Evolutionary conservation across 2,113 vertebrate species (phyloP), one percentile per base, ranked within the genome.

Genomic region (Brachyhypopomus gauderio): DNA sequence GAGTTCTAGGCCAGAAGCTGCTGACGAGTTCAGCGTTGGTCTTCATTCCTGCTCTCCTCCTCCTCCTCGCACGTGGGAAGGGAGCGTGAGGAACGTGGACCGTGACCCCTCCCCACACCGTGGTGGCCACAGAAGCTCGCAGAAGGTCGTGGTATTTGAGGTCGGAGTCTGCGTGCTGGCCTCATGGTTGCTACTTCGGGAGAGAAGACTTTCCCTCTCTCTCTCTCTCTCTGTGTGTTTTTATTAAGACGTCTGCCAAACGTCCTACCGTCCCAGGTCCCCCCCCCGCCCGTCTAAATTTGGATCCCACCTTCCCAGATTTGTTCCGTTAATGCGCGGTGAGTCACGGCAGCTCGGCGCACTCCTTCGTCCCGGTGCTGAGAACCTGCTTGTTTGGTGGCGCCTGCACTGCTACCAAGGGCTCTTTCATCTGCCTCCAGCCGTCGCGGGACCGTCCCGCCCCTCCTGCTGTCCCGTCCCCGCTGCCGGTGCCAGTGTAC

Each of bases 181-280:
- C 19, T 16, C 30, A 1, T 11, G 45, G 8, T 5, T 1, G 1
- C 45, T 48, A 38, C 22, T 52, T 76, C 60, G 45, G n/a, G 25
- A 56, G 19, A 83, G 86, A 76, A 52, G 64, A 70, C 76, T 89
- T 78, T 86, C 84, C 84, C 72, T 83, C 67, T 66, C 27, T 86
- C 52, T 55, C 3, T 38, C 38, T 38, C 7, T 38, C 38, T 48
- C 45, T 11, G 6, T 48, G 14, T 22, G 30, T 16, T 75, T 30
- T 62, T 62, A 48, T 75, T 62, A 38, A 75, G 12, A 27, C 34
- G 79, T 14, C 11, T 79, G 85, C 67, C 58, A 91, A 89, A 92
- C 87, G 92, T 94, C 90, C 86, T 0, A 78, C 92, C 88, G 89
- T 85, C 84, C 86, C 86, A 81, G 87, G 73, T 89, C 87, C 45